Percentiles rank a stretch among this genome's conserved stretches.
phyloP scores from a whole-genome alignment of 1,140 invertebrate species.

The Oryctes rhinoceros region DNA sequence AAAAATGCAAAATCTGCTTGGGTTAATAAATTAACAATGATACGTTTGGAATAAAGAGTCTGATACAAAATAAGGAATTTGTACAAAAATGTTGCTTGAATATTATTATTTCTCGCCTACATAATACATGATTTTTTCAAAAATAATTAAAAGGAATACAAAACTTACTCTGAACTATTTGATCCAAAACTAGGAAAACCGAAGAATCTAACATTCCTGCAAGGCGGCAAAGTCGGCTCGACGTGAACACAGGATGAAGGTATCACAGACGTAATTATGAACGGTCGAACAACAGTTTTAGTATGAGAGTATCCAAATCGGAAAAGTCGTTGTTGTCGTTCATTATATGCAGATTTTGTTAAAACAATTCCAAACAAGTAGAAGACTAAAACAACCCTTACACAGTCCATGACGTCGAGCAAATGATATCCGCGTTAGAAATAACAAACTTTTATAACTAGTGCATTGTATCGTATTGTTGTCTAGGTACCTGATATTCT shows the following conservation, averaged over 20 bases:
- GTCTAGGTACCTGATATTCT: constrained; percentile 33
- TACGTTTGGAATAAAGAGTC: too few relatives aligned
- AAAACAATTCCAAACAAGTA: not conserved
- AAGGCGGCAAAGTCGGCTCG: constrained; percentile 53
- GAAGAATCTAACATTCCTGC: constrained; percentile 55
- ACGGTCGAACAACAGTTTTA: constrained; percentile 49
- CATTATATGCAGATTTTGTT: not conserved
- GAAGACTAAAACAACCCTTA: not conserved
- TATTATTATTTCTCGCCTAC: not conserved
- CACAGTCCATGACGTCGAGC: not conserved
- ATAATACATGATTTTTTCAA: not conserved
- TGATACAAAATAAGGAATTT: too few relatives aligned
- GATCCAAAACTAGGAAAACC: constrained; percentile 50
- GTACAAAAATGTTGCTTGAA: too few relatives aligned
- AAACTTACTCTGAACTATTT: not conserved
- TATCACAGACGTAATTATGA: constrained; percentile 51
- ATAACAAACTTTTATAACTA: not conserved
- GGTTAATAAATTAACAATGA: too few relatives aligned
- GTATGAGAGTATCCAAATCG: constrained; percentile 47
- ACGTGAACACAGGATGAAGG: constrained; percentile 57
- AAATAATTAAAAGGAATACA: not conserved
- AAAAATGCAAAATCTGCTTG: too few relatives aligned
- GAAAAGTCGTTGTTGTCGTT: constrained; percentile 22
- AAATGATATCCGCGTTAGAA: not conserved
- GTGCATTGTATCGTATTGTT: not conserved